Conservation (phyloP, 2,888 invertebrate genomes). For the Cantharis rufa region DNA sequence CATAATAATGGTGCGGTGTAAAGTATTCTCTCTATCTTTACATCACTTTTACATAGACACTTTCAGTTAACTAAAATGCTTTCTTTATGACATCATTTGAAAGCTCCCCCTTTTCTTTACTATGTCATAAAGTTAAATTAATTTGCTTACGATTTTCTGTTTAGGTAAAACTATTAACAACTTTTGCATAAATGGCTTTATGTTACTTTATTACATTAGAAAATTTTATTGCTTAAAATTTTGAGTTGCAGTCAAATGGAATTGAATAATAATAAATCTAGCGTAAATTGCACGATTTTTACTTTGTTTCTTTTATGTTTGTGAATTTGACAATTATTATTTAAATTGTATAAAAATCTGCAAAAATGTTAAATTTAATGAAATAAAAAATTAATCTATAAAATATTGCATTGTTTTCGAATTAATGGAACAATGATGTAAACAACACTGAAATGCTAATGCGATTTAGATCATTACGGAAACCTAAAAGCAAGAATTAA, state of each 20-base stretch:
- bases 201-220: not conserved
- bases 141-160: not conserved
- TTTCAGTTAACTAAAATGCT: not conserved
- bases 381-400: not conserved
- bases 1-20: not conserved
- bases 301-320: not conserved
- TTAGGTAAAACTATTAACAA: not conserved
- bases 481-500: constrained; percentile 31
- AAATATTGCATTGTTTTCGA: not conserved
- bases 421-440: constrained; percentile 4
- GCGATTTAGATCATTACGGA: constrained; percentile 21
- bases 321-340: not conserved
- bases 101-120: not conserved
- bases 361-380: not conserved
- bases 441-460: constrained; percentile 20
- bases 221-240: not conserved
- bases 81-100: not conserved
- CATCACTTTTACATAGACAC: not conserved
- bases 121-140: constrained; percentile 3
- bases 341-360: not conserved
- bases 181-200: not conserved
- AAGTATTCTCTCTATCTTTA: not conserved
- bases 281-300: not conserved
- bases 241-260: not conserved
- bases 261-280: not conserved